Percentiles rank a stretch among this genome's conserved stretches.
Conservation (phyloP, 1,140 invertebrate species). For the Diprion similis region DNA sequence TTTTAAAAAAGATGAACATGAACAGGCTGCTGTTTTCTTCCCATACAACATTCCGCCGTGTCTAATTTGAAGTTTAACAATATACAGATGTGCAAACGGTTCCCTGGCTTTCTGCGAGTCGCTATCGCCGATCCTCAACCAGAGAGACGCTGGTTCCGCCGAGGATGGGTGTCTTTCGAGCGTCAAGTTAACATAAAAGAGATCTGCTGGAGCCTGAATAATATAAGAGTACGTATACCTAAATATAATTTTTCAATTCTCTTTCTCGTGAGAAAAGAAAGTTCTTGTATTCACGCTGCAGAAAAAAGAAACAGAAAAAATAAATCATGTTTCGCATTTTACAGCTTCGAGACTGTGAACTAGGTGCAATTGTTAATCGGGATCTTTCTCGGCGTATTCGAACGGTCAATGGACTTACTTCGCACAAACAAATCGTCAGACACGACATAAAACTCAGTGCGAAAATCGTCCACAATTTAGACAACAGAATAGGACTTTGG, state of each 20-base stretch:
- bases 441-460: conserved; percentile 94
- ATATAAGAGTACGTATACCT: conserved; percentile 79
- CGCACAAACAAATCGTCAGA: conserved; percentile 88
- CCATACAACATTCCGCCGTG: conserved; percentile 2
- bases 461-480: conserved; percentile 94
- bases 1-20: too few relatives aligned
- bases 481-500: conserved; percentile 87
- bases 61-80: conserved; percentile 16
- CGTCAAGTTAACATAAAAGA: conserved; percentile 98
- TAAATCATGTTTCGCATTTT: conserved; percentile 30
- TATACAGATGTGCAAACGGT: conserved; percentile 88
- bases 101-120: conserved; percentile 94
- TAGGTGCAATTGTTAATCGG: conserved; percentile 93
- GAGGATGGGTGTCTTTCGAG: conserved; percentile 98
- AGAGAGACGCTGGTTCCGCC: conserved; percentile 92
- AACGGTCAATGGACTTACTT: conserved; percentile 90
- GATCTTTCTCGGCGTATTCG: conserved; percentile 92
- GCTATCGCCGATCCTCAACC: conserved; percentile 96
- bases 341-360: conserved; percentile 88
- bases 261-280: not conserved
- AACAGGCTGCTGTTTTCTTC: conserved; percentile 10
- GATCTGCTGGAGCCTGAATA: conserved; percentile 99
- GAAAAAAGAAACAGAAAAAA: conserved; percentile 1
- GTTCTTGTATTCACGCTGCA: conserved; percentile 4
- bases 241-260: conserved; percentile 32